Conservation (phyloP, 2,113 vertebrate species). For the Petromus typicus region DNA sequence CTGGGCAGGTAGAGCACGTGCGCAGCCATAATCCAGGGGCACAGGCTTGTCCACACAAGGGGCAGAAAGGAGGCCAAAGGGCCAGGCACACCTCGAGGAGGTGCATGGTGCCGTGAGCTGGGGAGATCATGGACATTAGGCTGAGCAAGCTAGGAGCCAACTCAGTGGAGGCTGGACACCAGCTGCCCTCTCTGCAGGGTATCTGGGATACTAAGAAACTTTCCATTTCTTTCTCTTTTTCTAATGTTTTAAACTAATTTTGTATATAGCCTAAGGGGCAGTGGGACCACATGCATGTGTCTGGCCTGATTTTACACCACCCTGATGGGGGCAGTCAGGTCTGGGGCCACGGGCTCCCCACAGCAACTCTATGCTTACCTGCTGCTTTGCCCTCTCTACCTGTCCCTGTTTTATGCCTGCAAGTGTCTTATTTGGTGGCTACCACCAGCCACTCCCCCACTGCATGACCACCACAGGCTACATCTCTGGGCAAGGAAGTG, state of each 20-base stretch:
- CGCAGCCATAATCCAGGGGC: neutral
- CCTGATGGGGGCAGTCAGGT: neutral
- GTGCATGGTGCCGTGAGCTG: no score
- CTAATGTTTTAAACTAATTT: neutral
- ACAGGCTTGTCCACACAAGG: neutral
- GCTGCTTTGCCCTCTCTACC: neutral
- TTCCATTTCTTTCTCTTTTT: neutral
- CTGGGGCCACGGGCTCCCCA: accelerated
- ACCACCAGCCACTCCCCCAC: no score
- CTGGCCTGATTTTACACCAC: neutral
- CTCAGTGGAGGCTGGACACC: neutral
- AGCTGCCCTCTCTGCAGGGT: neutral
- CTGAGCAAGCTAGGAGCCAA: neutral
- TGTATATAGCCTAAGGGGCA: neutral
- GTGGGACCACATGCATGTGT: neutral
- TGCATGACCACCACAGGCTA: neutral
- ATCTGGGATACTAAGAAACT: neutral
- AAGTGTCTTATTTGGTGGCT: neutral
- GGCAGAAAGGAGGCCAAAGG: neutral
- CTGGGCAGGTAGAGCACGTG: accelerated
- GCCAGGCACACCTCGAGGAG: neutral
- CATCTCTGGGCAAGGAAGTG: neutral
- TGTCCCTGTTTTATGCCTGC: neutral
- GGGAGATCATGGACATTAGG: neutral
- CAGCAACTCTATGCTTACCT: neutral